Base-by-base conservation (phyloP, 2,113 vertebrate species). In the Microcebus ravelobensis region DNA sequence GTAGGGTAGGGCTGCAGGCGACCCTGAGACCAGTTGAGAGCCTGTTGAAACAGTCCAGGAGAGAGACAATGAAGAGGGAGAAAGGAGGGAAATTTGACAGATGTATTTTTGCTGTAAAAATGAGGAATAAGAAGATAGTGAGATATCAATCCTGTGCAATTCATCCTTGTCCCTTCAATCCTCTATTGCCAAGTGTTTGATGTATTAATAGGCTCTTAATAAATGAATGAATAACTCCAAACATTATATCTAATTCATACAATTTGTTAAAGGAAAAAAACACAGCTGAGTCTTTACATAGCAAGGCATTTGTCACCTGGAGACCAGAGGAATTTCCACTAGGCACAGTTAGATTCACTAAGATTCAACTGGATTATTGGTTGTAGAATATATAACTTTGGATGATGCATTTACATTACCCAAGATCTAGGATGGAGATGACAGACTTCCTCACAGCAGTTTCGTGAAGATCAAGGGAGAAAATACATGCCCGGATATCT, bases 391-490 rank as follows among this genome's bases (percentile, higher is more conserved):
- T 71, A 45, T 87, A 88, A 80, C 83, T 50, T 89, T 93, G 55
- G 48, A 76, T 36, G 23, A 34, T 36, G 15, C 65, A 80, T 55
- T 63, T 36, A 39, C 76, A 48, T 61, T 36, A 63, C 80, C 59
- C 67, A 71, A 61, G 20, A 31, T 39, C 17, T 94, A 71, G 86
- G 50, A 91, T 84, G 12, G 57, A n/a, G 63, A 45, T 61, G 73
- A 95, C 90, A 36, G 39, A 50, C 77, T 95, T 92, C 21, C 48
- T 68, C 50, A 86, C 15, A 52, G 52, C 85, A 3, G 17, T 86
- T 34, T 86, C 90, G 42, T 14, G 36, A 96, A 68, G 85, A 92
- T 84, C 34, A 87, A 94, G 36, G 81, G 55, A 94, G 31, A 81
- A 95, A 42, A 84, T 17, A 15, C 12, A 23, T 55, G 52, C 87